Percentiles rank a stretch among this genome's conserved stretches.
Conservation (phyloP, 2,797 vertebrate genomes). For the Premnoplex brunnescens region DNA sequence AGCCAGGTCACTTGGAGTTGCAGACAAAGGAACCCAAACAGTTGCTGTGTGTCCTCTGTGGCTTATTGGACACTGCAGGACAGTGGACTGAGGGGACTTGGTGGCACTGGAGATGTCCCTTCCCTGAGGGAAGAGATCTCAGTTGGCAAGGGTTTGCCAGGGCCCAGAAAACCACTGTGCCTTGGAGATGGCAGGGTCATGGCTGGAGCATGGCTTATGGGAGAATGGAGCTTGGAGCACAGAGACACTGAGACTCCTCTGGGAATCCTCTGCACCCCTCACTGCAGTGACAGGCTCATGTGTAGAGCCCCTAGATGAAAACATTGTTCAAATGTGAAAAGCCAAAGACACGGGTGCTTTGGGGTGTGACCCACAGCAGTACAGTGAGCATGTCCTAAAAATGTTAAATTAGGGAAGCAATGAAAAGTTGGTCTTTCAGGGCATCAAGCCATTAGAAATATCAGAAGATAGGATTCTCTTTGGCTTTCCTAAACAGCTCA, state of each 20-base stretch:
- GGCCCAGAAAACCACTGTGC: accelerated
- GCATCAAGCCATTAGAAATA: neutral
- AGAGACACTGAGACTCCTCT: neutral
- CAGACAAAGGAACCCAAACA: neutral
- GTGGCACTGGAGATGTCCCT: neutral
- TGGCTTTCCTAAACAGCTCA: neutral
- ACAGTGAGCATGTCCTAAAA: neutral
- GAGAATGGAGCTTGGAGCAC: neutral
- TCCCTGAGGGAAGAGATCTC: neutral
- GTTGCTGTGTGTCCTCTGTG: neutral
- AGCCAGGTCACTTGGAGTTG: neutral
- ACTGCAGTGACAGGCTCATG: neutral
- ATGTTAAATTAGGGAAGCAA: neutral
- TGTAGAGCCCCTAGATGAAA: neutral
- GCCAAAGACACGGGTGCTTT: neutral
- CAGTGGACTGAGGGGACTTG: neutral
- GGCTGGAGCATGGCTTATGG: accelerated
- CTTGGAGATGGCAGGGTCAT: neutral
- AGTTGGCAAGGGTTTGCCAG: neutral
- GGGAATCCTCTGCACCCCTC: neutral
- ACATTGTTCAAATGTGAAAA: neutral
- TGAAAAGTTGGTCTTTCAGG: neutral
- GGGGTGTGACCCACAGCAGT: neutral
- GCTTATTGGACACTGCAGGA: neutral
- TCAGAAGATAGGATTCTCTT: neutral